These are phyloP conservation scores for Peromyscus maniculatus DNA, from an alignment of 2,113 vertebrate species.

Conservation along the genomic window DNA sequence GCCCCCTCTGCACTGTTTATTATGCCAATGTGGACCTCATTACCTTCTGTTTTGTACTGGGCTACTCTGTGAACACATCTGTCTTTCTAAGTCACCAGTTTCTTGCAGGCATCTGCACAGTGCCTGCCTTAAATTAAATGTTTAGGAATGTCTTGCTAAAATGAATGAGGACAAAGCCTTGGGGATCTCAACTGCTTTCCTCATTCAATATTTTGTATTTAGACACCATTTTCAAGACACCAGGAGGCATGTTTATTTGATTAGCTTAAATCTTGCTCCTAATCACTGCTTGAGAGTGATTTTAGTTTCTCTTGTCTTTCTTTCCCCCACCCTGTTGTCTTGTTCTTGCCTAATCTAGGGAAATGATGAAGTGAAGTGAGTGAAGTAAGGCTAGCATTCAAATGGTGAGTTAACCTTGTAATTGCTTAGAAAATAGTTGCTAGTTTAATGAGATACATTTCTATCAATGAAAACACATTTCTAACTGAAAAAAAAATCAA, in stretches of 20 bases:
- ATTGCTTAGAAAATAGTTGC: not conserved
- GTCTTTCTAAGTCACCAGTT: conserved; percentile 52
- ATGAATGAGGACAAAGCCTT: conserved; percentile 51
- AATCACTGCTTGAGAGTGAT: conserved; percentile 23
- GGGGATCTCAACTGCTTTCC: conserved; percentile 9
- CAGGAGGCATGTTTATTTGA: conserved; percentile 72
- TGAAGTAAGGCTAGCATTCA: not conserved
- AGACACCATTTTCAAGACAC: conserved; percentile 73
- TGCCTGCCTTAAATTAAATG: conserved; percentile 69
- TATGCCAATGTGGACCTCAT: conserved; percentile 7
- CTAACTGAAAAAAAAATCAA: not conserved
- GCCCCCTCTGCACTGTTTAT: not conserved
- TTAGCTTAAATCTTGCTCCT: conserved; percentile 63
- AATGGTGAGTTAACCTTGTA: not conserved
- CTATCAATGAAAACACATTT: not conserved
- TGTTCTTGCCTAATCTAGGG: conserved; percentile 18
- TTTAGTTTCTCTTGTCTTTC: not conserved
- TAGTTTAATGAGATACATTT: not conserved
- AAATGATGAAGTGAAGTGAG: not conserved
- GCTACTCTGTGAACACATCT: conserved; percentile 60
- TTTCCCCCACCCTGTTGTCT: not conserved
- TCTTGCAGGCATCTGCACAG: conserved; percentile 52
- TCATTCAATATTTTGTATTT: conserved; percentile 72
- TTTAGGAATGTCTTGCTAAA: conserved; percentile 58
- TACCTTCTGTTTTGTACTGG: conserved; percentile 38